Evolutionary conservation across 1,140 invertebrate species (phyloP).

Genomic region (Thaumetopoea pityocampa): DNA sequence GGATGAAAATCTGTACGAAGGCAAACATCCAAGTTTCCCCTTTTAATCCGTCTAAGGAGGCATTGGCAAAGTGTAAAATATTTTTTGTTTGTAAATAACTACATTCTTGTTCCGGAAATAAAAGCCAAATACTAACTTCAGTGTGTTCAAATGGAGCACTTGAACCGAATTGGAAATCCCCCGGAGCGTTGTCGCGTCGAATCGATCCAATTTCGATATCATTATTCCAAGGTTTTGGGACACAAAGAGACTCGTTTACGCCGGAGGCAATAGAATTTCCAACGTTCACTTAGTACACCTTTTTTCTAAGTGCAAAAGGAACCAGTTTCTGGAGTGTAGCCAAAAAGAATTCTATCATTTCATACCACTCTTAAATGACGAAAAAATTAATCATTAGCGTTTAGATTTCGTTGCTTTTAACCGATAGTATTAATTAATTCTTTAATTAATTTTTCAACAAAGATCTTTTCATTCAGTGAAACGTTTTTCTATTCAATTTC

Average conservation of each 20-base stretch:
- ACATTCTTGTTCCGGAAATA: no score
- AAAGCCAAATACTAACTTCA: no score
- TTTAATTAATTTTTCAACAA: no score
- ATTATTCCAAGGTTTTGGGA: slow-evolving; percentile 13
- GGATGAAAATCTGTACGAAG: background rate
- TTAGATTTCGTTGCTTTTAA: no score
- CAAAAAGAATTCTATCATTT: slow-evolving; percentile 13
- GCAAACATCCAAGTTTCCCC: no score
- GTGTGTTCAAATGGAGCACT: slow-evolving; percentile 2
- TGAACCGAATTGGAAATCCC: slow-evolving; percentile 10
- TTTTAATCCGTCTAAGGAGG: no score
- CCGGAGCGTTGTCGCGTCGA: slow-evolving; percentile 6
- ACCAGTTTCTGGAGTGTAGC: slow-evolving; percentile 7
- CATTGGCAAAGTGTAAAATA: no score
- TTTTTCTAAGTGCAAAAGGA: slow-evolving; percentile 15
- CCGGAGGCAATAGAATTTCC: slow-evolving; percentile 13
- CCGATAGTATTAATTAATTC: no score
- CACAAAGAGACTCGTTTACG: slow-evolving; percentile 12
- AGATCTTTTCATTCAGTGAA: no score
- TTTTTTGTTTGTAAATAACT: no score
- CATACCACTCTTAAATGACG: slow-evolving; percentile 12
- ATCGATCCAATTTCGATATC: slow-evolving; percentile 12
- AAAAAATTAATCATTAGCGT: slow-evolving; percentile 9
- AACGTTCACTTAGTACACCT: slow-evolving; percentile 12
- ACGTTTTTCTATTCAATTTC: no score